Base-by-base conservation (phyloP, 2,113 vertebrate genomes). In the Rousettus leschenaultii region DNA sequence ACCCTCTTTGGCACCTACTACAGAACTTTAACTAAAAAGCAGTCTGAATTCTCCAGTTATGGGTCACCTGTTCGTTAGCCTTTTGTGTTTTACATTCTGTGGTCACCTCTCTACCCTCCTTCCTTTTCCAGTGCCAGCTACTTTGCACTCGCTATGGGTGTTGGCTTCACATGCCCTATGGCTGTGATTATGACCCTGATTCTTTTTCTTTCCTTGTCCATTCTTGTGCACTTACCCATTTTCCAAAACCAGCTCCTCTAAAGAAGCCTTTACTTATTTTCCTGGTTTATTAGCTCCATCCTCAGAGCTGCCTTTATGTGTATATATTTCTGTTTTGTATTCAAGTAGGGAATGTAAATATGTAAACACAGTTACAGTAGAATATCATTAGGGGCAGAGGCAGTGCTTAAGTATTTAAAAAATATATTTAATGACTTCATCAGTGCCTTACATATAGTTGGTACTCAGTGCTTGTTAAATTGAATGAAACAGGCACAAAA, bases 361-460 rank as follows among this genome's bases (percentile, higher is more conserved):
- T 84, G 8, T 68, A 65, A 95, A 33, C 84, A 48, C 5, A 77
- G 16, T 88, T 80, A 40, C 2, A 92, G 13, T 55, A 91, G 22
- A 57, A 63, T 61, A 53, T 87, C 95, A 48, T 90, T 75, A 61
- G 90, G 61, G 40, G 33, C 11, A 73, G 51, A 57, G 21, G 48
- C 55, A 21, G 8, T 61, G 22, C 16, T 11, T 83, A 79, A 68
- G 28, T 83, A 70, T 73, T 71, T 80, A 53, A 77, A 73, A 11
- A 75, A 86, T 61, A 19, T 95, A 15, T 95, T 96, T 63, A 89
- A 57, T 51, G 33, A n/a, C 38, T 97, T 91, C n/a, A 21, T 95
- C 15, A 53, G 16, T 89, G 28, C 66, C 57, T 86, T 61, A 24
- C 38, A 13, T 61, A 51, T 68, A 40, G 40, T 66, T 80, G 83